A percentile compares a stretch with the other conserved stretches of the same genome.
These are phyloP conservation scores for Parnassius glacialis DNA, from an alignment of 2,888 invertebrate genomes.

Conservation along the genomic window DNA sequence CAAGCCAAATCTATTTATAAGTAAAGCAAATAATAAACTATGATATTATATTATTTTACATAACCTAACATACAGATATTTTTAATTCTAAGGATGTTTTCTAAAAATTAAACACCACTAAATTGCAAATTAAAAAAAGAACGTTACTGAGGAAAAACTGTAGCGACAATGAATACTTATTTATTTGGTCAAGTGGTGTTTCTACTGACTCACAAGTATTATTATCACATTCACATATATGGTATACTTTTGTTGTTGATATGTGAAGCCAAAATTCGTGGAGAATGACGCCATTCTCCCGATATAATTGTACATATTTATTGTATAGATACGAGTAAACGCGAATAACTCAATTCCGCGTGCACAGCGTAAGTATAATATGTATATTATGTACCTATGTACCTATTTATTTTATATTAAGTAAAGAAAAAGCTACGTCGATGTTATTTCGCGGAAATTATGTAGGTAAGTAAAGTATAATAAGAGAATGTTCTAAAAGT, in stretches of 20 bases:
- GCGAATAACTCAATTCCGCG: background rate
- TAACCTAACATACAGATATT: background rate
- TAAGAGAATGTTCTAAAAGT: too few species aligned
- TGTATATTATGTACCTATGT: too few species aligned
- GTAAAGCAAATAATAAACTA: background rate
- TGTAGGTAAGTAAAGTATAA: too few species aligned
- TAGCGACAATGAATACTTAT: conserved; percentile 58
- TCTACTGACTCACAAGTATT: conserved; percentile 71
- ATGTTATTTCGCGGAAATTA: too few species aligned
- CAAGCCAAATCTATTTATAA: conserved; percentile 45
- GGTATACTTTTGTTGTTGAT: conserved; percentile 67
- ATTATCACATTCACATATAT: conserved; percentile 70
- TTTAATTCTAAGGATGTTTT: too few species aligned
- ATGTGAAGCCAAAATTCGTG: conserved; percentile 58
- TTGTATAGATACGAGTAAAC: conserved; percentile 20
- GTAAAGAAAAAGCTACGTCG: too few species aligned
- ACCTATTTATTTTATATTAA: too few species aligned
- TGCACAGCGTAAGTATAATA: too few species aligned
- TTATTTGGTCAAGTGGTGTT: conserved; percentile 73
- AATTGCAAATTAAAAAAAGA: conserved; percentile 41
- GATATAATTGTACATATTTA: conserved; percentile 46
- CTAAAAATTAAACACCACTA: conserved; percentile 7
- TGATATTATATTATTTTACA: background rate
- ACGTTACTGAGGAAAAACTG: conserved; percentile 59
- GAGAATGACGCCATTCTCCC: conserved; percentile 73